Evolutionary conservation across 2,888 invertebrate genomes (phyloP), one percentile per base, ranked within the genome.

Genomic region (Mimachlamys varia): DNA sequence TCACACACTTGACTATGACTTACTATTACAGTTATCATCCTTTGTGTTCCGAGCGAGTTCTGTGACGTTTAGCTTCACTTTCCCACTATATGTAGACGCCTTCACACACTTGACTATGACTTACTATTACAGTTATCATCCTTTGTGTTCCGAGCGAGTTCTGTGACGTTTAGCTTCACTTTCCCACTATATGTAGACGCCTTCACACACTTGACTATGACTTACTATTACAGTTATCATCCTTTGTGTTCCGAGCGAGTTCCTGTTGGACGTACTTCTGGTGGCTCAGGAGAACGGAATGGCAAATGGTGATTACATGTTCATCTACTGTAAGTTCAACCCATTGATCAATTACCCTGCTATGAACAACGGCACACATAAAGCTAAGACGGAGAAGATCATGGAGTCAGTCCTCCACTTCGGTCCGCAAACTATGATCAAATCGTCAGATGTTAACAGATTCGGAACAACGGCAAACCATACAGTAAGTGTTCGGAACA

Each of bases 281-380:
- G 88, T 88, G 44, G 95, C 95, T 0, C 90, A 93, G 33, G 92
- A 93, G 13, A 88, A 93, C 17, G 94, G 93, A 27, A 93, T 95
- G 93, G 92, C 93, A 0, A 88, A 91, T 12, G 93, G 94, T 15
- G 94, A 94, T 37, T 95, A 94, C 90, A 94, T 95, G 19, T 95
- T 95, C 92, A 92, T 94, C 1, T 92, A 94, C 87, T 92, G 93
- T 90, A 91, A 93, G 4, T 94, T 94, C 55, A 94, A 93, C 27
- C 92, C 94, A 5, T 90, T 91, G 12, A 89, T 91, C 13, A 89
- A 90, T 62, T 87, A 89, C 19, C 89, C 87, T 7, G 33, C 27
- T 33, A 37, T 38, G 0, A 62, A 27, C 13, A 33, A 22, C 44
- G 62, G 27, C 33, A 87, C 89, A 62, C 88, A 89, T 1, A 53